These are phyloP conservation scores for Ispidina lecontei DNA, from an alignment of 2,797 vertebrate species.

Conservation along the genomic window DNA sequence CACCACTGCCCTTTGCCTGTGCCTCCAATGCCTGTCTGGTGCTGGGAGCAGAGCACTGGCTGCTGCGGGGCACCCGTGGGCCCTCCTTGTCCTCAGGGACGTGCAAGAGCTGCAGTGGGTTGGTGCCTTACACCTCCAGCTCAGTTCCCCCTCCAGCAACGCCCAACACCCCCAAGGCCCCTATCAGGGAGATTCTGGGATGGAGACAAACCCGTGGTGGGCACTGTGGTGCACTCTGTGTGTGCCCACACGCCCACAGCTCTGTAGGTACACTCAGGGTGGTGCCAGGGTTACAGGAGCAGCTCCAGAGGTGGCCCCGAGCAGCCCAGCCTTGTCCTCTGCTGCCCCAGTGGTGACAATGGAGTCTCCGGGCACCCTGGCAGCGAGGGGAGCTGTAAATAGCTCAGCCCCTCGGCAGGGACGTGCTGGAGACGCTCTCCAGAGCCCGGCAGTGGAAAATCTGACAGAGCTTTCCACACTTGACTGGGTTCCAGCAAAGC, in stretches of 20 bases:
- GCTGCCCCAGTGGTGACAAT: not conserved
- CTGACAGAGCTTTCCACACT: conserved; percentile 63
- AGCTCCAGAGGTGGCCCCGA: not conserved
- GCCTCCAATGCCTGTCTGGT: not conserved
- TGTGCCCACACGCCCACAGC: not conserved
- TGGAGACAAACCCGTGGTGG: fast-evolving
- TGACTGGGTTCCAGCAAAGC: conserved; percentile 58
- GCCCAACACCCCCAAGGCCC: fast-evolving
- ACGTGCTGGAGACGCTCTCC: conserved; percentile 49
- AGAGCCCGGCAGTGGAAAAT: conserved; percentile 71
- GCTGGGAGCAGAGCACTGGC: fast-evolving
- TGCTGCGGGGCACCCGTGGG: fast-evolving
- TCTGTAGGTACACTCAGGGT: fast-evolving
- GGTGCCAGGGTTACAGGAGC: not conserved
- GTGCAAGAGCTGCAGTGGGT: fast-evolving
- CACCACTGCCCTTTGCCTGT: fast-evolving
- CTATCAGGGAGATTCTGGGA: fast-evolving
- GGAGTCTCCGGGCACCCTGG: not conserved
- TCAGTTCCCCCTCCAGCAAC: not conserved
- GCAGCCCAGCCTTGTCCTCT: not conserved
- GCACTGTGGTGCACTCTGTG: fast-evolving
- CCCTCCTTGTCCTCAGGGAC: fast-evolving
- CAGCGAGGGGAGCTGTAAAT: conserved; percentile 35
- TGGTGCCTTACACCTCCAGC: not conserved
- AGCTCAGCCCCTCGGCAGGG: not conserved